Evolutionary conservation across 2,797 vertebrate species (phyloP), one percentile per base, ranked within the genome.

Genomic region (Acomys russatus): DNA sequence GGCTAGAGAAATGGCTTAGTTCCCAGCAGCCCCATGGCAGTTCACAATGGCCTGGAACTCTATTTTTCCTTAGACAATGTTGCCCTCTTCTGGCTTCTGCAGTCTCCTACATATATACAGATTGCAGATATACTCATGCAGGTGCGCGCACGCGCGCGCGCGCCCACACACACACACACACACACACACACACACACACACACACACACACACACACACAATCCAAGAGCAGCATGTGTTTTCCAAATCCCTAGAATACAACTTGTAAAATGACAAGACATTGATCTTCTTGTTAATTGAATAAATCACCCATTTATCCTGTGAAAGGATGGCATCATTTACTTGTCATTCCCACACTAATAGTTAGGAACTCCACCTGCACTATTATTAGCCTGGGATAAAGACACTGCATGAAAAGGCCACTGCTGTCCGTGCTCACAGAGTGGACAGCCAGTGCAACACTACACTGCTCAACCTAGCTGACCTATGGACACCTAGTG

Each of bases 391-490:
- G 51, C 68, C 51, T 56, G 66, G 7, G 64, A n/a, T 5, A 71
- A 63, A 44, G 44, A 76, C 3, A 6, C 7, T 9, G 3, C n/a
- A 7, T 12, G 22, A 8, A 3, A 28, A 17, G 54, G 73, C 7
- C 25, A 9, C 9, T 35, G 25, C 4, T 4, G 18, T 9, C 7
- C 14, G 0, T 1, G 30, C 18, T 2, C 30, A 1, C 0, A 35
- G 9, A 9, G 20, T 7, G 38, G 35, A 9, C 2, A 9, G 1
- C 2, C 84, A 10, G 0, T 7, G 54, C 2, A 30, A 0, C 18
- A 8, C 0, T 9, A 0, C 0, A 15, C 9, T 14, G 0, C 7
- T 35, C 91, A 17, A 1, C 1, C 15, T 7, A 14, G 71, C 0
- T 20, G 11, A 49, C 54, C 82, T 49, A 12, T 49, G 61, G 38